Evolutionary conservation across 2,113 vertebrate species (phyloP).

Genomic region (Perccottus glenii): DNA sequence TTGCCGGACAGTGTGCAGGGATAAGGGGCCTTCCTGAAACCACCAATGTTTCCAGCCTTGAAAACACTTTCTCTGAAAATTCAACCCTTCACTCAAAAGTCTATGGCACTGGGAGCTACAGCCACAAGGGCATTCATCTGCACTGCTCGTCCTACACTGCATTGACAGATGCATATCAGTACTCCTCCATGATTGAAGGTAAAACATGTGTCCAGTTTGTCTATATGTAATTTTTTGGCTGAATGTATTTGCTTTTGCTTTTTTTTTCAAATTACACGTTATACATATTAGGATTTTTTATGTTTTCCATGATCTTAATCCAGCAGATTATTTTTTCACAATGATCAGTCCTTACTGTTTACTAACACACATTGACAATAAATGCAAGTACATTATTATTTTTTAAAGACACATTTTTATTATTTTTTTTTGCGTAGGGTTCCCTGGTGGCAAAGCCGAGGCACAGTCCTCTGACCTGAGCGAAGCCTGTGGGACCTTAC

Average conservation of each 20-base stretch:
- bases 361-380: no score
- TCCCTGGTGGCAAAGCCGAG: constrained; percentile 73
- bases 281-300: neutral
- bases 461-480: constrained; percentile 69
- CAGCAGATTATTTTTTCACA: no score
- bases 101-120: constrained; percentile 79
- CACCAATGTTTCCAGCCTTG: constrained; percentile 56
- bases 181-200: constrained; percentile 86
- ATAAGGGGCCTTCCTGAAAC: constrained; percentile 70
- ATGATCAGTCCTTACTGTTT: no score
- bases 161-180: constrained; percentile 84
- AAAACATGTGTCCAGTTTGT: constrained; percentile 27
- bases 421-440: constrained; percentile 67
- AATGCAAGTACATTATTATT: neutral
- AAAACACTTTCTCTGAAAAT: constrained; percentile 73
- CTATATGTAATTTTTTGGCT: neutral
- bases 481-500: constrained; percentile 66
- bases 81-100: constrained; percentile 79
- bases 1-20: constrained; percentile 61
- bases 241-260: neutral
- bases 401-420: constrained; percentile 30
- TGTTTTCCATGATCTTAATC: no score
- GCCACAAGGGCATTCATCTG: constrained; percentile 82
- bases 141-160: constrained; percentile 83
- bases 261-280: neutral